These are phyloP conservation scores for Thymelicus acteon DNA, from an alignment of 2,888 invertebrate genomes.

Conservation along the genomic window DNA sequence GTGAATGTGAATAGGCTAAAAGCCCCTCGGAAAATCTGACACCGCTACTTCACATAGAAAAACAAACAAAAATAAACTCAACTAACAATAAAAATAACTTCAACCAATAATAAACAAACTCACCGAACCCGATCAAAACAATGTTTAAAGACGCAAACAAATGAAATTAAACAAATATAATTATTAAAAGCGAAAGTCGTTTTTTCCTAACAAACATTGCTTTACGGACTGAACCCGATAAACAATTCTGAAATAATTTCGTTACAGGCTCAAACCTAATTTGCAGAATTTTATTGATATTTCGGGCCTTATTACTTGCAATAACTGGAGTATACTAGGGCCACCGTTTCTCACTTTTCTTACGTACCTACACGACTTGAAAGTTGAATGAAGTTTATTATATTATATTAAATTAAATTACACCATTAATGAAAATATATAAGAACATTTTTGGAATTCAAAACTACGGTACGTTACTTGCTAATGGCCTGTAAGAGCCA, in stretches of 20 bases:
- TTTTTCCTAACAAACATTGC: constrained; percentile 63
- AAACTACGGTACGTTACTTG: too few species aligned
- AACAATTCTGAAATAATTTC: constrained; percentile 32
- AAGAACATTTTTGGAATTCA: not conserved
- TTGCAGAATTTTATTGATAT: constrained; percentile 17
- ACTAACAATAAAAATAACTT: too few species aligned
- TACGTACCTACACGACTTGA: too few species aligned
- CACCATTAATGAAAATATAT: not conserved
- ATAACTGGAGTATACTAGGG: not conserved
- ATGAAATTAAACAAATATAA: constrained; percentile 72
- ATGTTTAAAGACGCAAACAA: constrained; percentile 68
- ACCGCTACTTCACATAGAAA: constrained; percentile 9
- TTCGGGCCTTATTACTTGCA: constrained; percentile 1
- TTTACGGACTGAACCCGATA: constrained; percentile 31
- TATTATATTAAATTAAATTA: too few species aligned
- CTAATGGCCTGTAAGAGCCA: not conserved
- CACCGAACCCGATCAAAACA: constrained; percentile 56
- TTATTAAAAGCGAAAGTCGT: constrained; percentile 68
- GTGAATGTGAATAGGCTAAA: constrained; percentile 74
- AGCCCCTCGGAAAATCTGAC: constrained; percentile 63
- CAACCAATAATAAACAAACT: constrained; percentile 25
- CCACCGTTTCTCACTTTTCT: not conserved
- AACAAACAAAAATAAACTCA: constrained; percentile 22
- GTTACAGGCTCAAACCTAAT: not conserved
- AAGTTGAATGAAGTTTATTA: too few species aligned